A percentile compares a stretch with the other conserved stretches of the same genome.
Conservation (phyloP, 2,113 vertebrate genomes). For the Rhinopomastus cyanomelas region DNA sequence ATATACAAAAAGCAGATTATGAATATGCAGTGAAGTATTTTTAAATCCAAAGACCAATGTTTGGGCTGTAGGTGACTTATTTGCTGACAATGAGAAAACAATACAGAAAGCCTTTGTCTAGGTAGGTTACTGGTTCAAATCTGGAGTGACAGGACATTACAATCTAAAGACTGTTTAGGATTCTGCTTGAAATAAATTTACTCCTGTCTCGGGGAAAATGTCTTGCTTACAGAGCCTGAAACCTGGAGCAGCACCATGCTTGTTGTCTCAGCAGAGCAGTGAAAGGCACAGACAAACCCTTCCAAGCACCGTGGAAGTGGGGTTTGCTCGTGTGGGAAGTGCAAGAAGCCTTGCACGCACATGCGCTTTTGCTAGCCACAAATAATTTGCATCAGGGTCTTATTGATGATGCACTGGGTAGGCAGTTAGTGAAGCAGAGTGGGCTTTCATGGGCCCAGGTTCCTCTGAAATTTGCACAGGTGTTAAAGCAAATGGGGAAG, state of each 20-base stretch:
- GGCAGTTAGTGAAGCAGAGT: background rate
- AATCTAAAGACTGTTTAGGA: slow-evolving; percentile 1
- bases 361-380: background rate
- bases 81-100: background rate
- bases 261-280: background rate
- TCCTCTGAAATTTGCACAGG: background rate
- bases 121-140: background rate
- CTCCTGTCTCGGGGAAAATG: background rate
- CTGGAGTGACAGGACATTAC: background rate
- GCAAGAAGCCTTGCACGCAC: background rate
- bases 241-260: background rate
- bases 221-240: background rate
- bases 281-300: fast-evolving
- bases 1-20: slow-evolving; percentile 66
- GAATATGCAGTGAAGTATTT: slow-evolving; percentile 58
- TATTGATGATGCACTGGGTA: background rate
- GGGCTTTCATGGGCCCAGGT: background rate
- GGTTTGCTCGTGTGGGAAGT: background rate
- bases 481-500: background rate
- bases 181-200: slow-evolving; percentile 3
- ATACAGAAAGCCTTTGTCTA: background rate
- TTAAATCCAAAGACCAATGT: slow-evolving; percentile 44
- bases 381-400: background rate
- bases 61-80: slow-evolving; percentile 54
- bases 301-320: background rate